phyloP scores from a whole-genome alignment of 2,888 invertebrate species.

The Netelia virgata region DNA sequence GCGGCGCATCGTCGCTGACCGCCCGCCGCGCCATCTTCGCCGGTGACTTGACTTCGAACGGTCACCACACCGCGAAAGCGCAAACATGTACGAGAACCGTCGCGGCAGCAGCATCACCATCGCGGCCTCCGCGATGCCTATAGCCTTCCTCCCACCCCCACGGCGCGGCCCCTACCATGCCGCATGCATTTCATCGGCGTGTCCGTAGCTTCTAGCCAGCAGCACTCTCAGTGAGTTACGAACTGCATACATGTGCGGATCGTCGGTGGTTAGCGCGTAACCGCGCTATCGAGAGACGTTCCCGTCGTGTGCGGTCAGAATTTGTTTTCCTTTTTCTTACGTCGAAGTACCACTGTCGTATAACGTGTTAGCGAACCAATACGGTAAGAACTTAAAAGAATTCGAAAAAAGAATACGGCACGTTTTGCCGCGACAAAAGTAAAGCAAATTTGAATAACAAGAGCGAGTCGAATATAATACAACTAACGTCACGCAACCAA shows the following conservation, averaged over 20 bases:
- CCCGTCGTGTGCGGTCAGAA: neutral
- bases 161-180: slow-evolving; percentile 60
- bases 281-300: neutral
- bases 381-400: too few relatives aligned
- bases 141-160: slow-evolving; percentile 24
- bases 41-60: slow-evolving; percentile 41
- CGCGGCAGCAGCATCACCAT: slow-evolving; percentile 27
- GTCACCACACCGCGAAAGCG: slow-evolving; percentile 28
- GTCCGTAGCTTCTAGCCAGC: slow-evolving; percentile 73
- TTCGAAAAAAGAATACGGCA: too few relatives aligned
- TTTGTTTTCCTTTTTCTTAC: neutral
- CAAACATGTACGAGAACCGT: slow-evolving; percentile 27
- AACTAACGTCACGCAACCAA: neutral
- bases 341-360: neutral
- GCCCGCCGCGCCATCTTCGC: slow-evolving; percentile 47
- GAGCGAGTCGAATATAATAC: neutral
- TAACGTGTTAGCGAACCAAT: neutral
- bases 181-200: slow-evolving; percentile 76
- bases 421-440: neutral
- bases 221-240: slow-evolving; percentile 80
- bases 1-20: slow-evolving; percentile 1
- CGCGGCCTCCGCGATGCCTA: slow-evolving; percentile 70
- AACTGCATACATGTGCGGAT: slow-evolving; percentile 77
- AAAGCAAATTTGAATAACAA: neutral
- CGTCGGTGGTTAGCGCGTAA: slow-evolving; percentile 51